These are phyloP conservation scores for Epizoanthus fatuus DNA, from an alignment of 92 coral and sea anemone species.

Conservation along the genomic window DNA sequence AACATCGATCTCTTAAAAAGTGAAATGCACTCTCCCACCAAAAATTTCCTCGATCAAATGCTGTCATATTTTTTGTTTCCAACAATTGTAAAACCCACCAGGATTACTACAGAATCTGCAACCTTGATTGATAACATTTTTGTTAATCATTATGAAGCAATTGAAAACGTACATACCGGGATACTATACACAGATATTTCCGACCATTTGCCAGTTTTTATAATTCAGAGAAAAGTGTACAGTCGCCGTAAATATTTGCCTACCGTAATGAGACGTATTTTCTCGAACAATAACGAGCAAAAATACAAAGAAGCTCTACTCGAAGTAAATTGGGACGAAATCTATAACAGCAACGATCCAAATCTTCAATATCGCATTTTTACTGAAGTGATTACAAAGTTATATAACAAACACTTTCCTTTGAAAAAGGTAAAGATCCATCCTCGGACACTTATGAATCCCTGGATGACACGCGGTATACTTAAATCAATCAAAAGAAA, in stretches of 20 bases:
- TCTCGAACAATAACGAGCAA: too few relatives aligned
- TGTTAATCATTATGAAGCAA: background rate
- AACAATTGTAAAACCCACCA: background rate
- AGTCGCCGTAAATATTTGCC: too few relatives aligned
- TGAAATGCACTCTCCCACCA: too few relatives aligned
- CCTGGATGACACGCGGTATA: conserved; percentile 19
- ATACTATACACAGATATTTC: too few relatives aligned
- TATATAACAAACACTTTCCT: conserved; percentile 11
- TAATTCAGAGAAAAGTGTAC: too few relatives aligned
- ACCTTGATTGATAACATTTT: background rate
- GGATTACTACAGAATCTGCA: background rate
- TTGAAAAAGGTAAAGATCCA: background rate
- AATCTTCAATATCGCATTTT: background rate
- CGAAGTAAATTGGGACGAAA: background rate
- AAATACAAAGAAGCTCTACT: too few relatives aligned
- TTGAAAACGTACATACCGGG: background rate
- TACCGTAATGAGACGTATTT: too few relatives aligned
- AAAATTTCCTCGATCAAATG: too few relatives aligned
- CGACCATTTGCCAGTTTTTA: too few relatives aligned
- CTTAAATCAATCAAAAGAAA: background rate
- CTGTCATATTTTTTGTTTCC: too few relatives aligned
- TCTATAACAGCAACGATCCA: background rate
- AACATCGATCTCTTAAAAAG: background rate
- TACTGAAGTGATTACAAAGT: background rate
- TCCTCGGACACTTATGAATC: background rate